Evolutionary conservation across 2,113 vertebrate genomes (phyloP), one percentile per base, ranked within the genome.

Genomic region (Oreochromis niloticus): DNA sequence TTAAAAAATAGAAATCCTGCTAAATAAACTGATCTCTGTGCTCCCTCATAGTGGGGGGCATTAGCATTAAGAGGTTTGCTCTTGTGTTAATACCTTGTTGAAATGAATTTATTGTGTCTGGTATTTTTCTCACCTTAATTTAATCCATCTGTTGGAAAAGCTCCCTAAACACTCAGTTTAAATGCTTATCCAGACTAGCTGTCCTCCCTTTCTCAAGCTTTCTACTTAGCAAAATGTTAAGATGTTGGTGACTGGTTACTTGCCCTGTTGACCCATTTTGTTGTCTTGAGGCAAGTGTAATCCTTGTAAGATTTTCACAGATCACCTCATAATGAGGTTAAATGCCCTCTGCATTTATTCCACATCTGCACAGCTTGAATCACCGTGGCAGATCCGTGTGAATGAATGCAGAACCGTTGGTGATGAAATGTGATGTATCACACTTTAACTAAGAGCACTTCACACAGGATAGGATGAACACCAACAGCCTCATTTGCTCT

Each of bases 51-150:
- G 8, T 59, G 17, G 34, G 11, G 14, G 27, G 16, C 48, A 56
- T 57, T 78, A 7, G 6, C 43, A 34, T 80, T 86, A 82, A 88
- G 87, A 88, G 84, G 86, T 54, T 92, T 89, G 63, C 27, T 48
- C 11, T 46, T 13, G 16, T 1, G 3, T 36, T 87, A 84, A 91
- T 91, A 80, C 80, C 79, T 82, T 17, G 32, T 3, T 43, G 85
- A 90, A 82, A 80, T 13, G 85, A 82, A 86, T 82, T 91, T 41
- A 50, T 85, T 91, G 80, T 83, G 6, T 14, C 17, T 41, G 11
- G 30, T 57, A 55, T 85, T 81, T 81, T 88, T 66, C 24, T 82
- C 80, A 56, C 57, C 50, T 71, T 75, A 19, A 71, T 68, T 92
- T 39, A n/a, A 50, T 50, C 8, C 52, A 22, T 68, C 61, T 55